Base-by-base conservation (phyloP, 92 coral and sea anemone genomes). In the Galaxea fascicularis region DNA sequence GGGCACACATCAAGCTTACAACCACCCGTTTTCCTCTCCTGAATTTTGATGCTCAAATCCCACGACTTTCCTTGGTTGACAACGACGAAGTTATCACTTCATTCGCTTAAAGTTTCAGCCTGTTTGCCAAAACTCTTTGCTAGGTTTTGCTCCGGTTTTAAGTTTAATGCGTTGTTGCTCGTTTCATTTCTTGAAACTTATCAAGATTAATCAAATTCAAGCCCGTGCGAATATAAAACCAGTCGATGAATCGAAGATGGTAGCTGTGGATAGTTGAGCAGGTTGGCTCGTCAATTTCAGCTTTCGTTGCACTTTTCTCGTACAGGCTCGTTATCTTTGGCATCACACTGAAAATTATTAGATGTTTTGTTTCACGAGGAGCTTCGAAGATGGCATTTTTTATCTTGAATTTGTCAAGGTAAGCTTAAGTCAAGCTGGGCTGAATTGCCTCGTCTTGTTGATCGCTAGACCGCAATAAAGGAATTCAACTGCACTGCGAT, bases 401-500 rank as follows among this genome's bases (percentile, higher is more conserved):
- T 49, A 27, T 27, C 10, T 78, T 27, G 35, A 62, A 21, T 51
- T 39, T 41, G 12, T 18, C 14, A 46, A 41, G 57, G 71, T 16
- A 11, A 68, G 41, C 41, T 35, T 35, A 6, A 35, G 58, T 63
- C 21, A 75, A 54, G 64, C 17, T 30, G 35, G 27, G 26, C 16
- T 58, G 47, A 78, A 28, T 64, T 78, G 72, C n/a, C 29, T 73
- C 14, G 58, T 41, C 57, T 51, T 10, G 64, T 56, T 79, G 75
- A 79, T 79, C 84, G 84, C 84, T 52, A 49, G 65, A 79, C 76
- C 84, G 74, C 84, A 79, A 53, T 65, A 66, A 67, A 28, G 47
- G 9, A n/a, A 13, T 11, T 66, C 47, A 31, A 35, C 0, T 46
- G 46, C 74, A 51, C 66, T 66, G 17, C 31, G 30, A 67, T 68